A percentile compares a stretch with the other conserved stretches of the same genome.
Conservation (phyloP, 2,888 invertebrate genomes). For the Imbricaverruca yamaguchii region DNA sequence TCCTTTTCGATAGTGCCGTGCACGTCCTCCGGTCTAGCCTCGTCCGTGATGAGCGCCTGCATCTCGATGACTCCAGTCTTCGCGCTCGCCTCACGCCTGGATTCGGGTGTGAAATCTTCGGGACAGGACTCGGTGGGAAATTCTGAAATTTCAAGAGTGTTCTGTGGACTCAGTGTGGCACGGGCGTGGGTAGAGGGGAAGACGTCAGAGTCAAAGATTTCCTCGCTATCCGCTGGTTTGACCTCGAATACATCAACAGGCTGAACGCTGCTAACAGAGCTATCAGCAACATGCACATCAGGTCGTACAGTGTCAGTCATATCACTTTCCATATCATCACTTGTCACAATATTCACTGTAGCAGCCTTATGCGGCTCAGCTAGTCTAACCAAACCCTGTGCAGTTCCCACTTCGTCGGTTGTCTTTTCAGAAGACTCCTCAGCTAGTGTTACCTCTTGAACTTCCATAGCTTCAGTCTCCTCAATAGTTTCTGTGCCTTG, state of each 20-base stretch:
- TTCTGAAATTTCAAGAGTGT: constrained; percentile 16
- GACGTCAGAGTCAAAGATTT: background rate
- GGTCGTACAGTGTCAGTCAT: background rate
- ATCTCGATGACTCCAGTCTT: background rate
- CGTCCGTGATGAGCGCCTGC: background rate
- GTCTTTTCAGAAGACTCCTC: background rate
- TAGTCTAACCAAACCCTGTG: background rate
- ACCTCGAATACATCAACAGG: background rate
- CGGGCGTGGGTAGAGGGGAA: background rate
- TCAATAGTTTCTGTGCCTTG: background rate
- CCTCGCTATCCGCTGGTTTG: constrained; percentile 15
- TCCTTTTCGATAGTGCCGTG: background rate
- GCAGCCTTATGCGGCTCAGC: constrained; percentile 8
- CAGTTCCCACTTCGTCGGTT: background rate
- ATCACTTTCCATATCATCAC: constrained; percentile 9
- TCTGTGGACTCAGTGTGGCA: background rate
- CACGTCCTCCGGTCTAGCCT: background rate
- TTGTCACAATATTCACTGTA: background rate
- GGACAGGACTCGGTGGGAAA: constrained; percentile 9
- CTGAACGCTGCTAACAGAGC: background rate
- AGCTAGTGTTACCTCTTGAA: background rate
- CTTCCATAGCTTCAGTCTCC: background rate
- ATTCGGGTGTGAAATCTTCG: background rate
- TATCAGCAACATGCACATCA: background rate
- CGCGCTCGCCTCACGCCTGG: constrained; percentile 2